Percentiles rank a stretch among this genome's conserved stretches.
phyloP scores from a whole-genome alignment of 2,113 vertebrate genomes.

The Dicentrarchus labrax region DNA sequence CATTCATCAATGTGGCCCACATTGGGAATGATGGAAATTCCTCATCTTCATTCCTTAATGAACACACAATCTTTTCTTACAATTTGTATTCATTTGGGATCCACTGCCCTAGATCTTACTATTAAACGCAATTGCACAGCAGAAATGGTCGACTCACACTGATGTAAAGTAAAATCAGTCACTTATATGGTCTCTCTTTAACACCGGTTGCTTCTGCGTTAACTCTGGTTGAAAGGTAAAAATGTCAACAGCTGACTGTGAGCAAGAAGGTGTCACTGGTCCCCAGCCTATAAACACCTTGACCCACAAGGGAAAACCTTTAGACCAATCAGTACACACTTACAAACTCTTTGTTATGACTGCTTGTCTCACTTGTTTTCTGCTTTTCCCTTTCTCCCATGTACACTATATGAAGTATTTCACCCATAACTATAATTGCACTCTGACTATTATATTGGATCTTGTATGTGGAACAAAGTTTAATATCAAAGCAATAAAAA shows the following conservation, averaged over 20 bases:
- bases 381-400: neutral
- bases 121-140: neutral
- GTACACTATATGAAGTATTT: too few relatives aligned
- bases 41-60: neutral
- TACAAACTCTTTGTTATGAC: neutral
- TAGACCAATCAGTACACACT: neutral
- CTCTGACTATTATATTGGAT: neutral
- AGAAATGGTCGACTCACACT: neutral
- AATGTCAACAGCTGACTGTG: slow-evolving; percentile 50
- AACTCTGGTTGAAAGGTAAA: slow-evolving; percentile 48
- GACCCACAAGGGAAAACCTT: slow-evolving; percentile 6
- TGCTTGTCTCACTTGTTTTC: neutral
- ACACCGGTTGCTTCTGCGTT: neutral
- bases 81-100: neutral
- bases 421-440: neutral
- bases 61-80: neutral
- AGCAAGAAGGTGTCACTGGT: slow-evolving; percentile 18
- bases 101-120: neutral
- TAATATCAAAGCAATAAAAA: neutral
- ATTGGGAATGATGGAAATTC: neutral
- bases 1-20: slow-evolving; percentile 3
- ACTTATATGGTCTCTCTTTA: neutral
- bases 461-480: neutral
- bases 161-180: neutral
- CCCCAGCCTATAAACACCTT: slow-evolving; percentile 61